Base-by-base conservation (phyloP, 2,797 vertebrate genomes). In the Sphenodon punctatus region DNA sequence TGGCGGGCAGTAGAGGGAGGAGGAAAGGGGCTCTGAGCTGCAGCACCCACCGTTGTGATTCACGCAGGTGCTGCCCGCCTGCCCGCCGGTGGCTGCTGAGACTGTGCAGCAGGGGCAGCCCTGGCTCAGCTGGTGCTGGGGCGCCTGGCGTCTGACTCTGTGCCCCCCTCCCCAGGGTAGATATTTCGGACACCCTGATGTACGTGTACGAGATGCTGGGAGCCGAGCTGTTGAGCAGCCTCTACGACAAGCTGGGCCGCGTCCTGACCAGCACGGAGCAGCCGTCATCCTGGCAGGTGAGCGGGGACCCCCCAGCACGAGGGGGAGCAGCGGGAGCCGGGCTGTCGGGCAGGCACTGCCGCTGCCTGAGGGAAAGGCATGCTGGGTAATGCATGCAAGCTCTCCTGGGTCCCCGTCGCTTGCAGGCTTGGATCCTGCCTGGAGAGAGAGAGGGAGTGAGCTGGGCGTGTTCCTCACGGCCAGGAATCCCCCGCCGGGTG, bases 121-220 rank as follows among this genome's bases (percentile, higher is more conserved):
- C n/a, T n/a, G 53, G 25, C 69, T 23, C 19, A 48, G 34, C 17
- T 32, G 27, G 27, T 23, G 13, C 30, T 30, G 34, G 42, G 15
- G 4, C 64, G 42, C 82, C 82, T 84, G 72, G 75, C 85, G 60
- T 86, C 81, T 72, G 17, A 5, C 10, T 55, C 0, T 72, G 36
- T 72, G 14, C 25, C 66, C 23, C 86, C 86, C 60, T 91, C 84
- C 91, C 87, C 93, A 99, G 98, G 95, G 98, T 99, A 94, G 98
- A 99, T 90, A 99, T 99, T 87, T 99, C 98, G 4, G 98, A 99
- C 94, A 99, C 98, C 0, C 96, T 99, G 91, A 99, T 99, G 98
- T 99, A 99, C 0, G 98, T 99, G 70, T 99, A 99, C 2, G 98
- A 99, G 95, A 99, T 99, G 98, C 95, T 99, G 92, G 98, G 98